These are phyloP conservation scores for Austrofundulus limnaeus DNA, from an alignment of 2,113 vertebrate genomes.

Conservation along the genomic window DNA sequence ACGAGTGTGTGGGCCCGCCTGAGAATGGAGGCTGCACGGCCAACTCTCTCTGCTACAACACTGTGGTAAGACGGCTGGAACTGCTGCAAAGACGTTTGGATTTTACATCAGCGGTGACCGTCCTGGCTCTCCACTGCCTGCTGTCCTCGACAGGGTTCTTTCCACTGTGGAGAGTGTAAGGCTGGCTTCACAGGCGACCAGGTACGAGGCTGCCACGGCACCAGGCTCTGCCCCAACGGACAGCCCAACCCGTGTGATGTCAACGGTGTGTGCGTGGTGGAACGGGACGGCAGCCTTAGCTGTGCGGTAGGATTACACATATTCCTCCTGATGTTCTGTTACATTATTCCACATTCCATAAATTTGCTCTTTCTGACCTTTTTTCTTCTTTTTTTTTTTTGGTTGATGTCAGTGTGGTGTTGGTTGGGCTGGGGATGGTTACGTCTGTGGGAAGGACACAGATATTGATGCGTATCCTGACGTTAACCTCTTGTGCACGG, in stretches of 20 bases:
- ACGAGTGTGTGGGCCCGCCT: constrained; percentile 85
- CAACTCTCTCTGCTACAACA: constrained; percentile 92
- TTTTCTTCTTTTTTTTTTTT: constrained; percentile 24
- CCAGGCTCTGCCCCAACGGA: constrained; percentile 82
- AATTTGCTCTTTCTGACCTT: no score
- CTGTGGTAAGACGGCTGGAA: constrained; percentile 80
- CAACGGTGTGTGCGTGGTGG: constrained; percentile 86
- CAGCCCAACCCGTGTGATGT: constrained; percentile 87
- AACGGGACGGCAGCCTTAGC: constrained; percentile 85
- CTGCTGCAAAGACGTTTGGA: not conserved
- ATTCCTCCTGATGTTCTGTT: not conserved
- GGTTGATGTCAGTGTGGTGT: constrained; percentile 83
- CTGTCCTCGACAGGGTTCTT: constrained; percentile 85
- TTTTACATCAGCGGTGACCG: not conserved
- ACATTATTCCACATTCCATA: not conserved
- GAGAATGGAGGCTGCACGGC: constrained; percentile 86
- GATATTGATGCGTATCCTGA: constrained; percentile 97
- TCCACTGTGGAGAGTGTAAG: constrained; percentile 88
- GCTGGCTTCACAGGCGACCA: constrained; percentile 89
- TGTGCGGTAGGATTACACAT: constrained; percentile 83
- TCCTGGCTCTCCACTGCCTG: constrained; percentile 10
- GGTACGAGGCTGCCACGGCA: constrained; percentile 81
- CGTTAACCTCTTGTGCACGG: constrained; percentile 81
- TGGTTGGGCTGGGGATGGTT: constrained; percentile 95
- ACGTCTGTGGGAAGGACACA: constrained; percentile 90